Percentiles rank a stretch among this genome's conserved stretches.
phyloP scores from a whole-genome alignment of 1,140 invertebrate genomes.

The Venustaconcha ellipsiformis region DNA sequence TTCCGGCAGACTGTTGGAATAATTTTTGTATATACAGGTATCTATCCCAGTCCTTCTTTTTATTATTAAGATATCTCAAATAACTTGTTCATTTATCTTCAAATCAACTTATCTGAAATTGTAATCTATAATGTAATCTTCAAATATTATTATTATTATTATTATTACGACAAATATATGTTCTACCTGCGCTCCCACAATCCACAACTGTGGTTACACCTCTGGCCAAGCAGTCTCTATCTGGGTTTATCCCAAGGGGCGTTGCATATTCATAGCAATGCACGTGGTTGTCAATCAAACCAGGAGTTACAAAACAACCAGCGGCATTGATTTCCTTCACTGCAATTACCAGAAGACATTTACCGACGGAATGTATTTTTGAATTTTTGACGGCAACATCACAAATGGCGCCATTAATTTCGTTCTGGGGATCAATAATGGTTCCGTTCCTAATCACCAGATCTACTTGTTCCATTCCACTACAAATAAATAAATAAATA shows the following conservation, averaged over 20 bases:
- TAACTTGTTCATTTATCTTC: too few relatives aligned
- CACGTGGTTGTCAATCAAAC: conserved; percentile 63
- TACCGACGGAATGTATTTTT: conserved; percentile 33
- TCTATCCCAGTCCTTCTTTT: too few relatives aligned
- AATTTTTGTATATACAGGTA: too few relatives aligned
- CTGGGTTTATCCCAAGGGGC: conserved; percentile 59
- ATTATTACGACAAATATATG: background rate
- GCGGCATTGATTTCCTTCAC: conserved; percentile 44
- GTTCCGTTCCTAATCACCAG: conserved; percentile 52
- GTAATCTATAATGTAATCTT: too few relatives aligned
- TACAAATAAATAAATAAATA: too few relatives aligned
- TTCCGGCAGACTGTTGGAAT: too few relatives aligned
- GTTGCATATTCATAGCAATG: conserved; percentile 64
- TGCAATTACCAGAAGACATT: conserved; percentile 26
- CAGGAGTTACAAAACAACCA: conserved; percentile 57
- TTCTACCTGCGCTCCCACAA: conserved; percentile 60
- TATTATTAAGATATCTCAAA: too few relatives aligned
- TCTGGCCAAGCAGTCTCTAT: conserved; percentile 50
- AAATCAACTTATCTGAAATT: too few relatives aligned
- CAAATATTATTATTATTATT: too few relatives aligned
- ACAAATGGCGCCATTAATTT: conserved; percentile 36
- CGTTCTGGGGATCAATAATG: conserved; percentile 53
- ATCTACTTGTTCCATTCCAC: conserved; percentile 20
- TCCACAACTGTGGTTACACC: conserved; percentile 63
- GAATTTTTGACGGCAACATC: conserved; percentile 45